Evolutionary conservation across 2,113 vertebrate species (phyloP).

Genomic region (Amphilophus citrinellus): DNA sequence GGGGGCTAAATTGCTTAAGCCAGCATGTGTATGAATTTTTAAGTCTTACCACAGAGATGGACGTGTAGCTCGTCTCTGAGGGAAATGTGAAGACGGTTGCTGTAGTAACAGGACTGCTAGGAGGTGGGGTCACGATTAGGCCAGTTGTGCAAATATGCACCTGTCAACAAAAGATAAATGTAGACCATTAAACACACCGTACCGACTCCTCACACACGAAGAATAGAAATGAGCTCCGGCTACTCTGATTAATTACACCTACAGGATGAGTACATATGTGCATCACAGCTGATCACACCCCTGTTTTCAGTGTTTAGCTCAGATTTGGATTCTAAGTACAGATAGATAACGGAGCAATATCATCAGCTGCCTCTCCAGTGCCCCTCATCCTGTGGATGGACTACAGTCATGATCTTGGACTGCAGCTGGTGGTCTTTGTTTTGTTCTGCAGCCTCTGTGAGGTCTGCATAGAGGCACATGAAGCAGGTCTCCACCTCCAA

Average conservation of each 20-base stretch:
- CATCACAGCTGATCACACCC: neutral
- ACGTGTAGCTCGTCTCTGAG: slow-evolving; percentile 88
- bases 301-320: neutral
- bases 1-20: neutral
- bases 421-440: neutral
- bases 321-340: neutral
- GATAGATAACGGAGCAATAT: neutral
- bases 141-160: slow-evolving; percentile 97
- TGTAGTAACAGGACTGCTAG: slow-evolving; percentile 96
- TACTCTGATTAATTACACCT: neutral
- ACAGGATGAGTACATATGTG: neutral
- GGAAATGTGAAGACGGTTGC: slow-evolving; percentile 95
- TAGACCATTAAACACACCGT: slow-evolving; percentile 14
- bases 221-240: neutral
- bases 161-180: slow-evolving; percentile 75
- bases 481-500: neutral
- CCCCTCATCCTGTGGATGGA: too few relatives aligned
- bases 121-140: slow-evolving; percentile 96
- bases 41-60: slow-evolving; percentile 80
- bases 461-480: neutral
- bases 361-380: too few relatives aligned
- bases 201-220: slow-evolving; percentile 3
- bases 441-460: neutral
- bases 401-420: neutral
- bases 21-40: neutral